Evolutionary conservation across 2,113 vertebrate species (phyloP).

Genomic region (Sarotherodon lohbergeri): DNA sequence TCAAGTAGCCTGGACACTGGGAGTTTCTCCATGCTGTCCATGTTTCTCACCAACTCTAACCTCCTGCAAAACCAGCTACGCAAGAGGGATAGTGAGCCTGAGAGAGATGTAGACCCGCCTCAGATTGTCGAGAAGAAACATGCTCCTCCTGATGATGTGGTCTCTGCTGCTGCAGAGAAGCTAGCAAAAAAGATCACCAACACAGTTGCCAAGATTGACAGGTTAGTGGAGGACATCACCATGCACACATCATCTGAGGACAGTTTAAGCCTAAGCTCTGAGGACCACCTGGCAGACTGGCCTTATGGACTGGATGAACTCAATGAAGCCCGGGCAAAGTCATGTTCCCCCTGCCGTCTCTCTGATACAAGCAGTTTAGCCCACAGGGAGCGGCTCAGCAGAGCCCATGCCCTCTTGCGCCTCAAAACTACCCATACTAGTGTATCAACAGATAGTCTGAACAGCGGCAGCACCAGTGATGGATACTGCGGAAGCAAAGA

Average conservation of each 20-base stretch:
- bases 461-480: conserved; percentile 89
- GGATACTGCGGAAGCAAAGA: conserved; percentile 85
- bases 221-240: conserved; percentile 91
- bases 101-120: conserved; percentile 69
- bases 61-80: conserved; percentile 86
- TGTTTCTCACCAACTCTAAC: conserved; percentile 86
- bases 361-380: conserved; percentile 74
- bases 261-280: conserved; percentile 94
- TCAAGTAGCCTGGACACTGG: conserved; percentile 79
- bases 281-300: conserved; percentile 90
- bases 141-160: conserved; percentile 66
- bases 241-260: conserved; percentile 94
- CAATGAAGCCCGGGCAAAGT: conserved; percentile 83
- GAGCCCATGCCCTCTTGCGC: conserved; percentile 80
- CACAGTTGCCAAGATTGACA: conserved; percentile 91
- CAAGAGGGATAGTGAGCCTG: conserved; percentile 76
- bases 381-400: conserved; percentile 74
- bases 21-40: conserved; percentile 83
- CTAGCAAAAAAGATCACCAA: conserved; percentile 87
- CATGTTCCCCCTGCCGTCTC: conserved; percentile 84
- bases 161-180: conserved; percentile 82
- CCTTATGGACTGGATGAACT: conserved; percentile 81
- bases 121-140: conserved; percentile 69
- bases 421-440: conserved; percentile 84
- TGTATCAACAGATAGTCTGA: conserved; percentile 91